Base-by-base conservation (phyloP, 2,113 vertebrate genomes). In the Pelmatolapia mariae region DNA sequence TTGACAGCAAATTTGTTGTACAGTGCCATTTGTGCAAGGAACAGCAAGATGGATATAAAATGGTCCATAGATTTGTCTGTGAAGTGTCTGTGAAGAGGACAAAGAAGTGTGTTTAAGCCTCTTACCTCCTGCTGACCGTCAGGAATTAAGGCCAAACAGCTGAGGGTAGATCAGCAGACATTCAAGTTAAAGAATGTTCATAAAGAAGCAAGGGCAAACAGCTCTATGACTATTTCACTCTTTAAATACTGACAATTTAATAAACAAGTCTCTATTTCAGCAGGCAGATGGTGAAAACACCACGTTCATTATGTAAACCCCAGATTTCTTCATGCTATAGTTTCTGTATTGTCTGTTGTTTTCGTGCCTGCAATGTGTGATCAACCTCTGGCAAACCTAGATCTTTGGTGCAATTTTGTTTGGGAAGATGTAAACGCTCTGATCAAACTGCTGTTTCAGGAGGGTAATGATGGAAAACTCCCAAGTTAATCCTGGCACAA, bases 131-230 rank as follows among this genome's bases (percentile, higher is more conserved):
- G 86, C 89, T 85, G 87, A 84, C 87, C 22, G n/a, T 61, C 31
- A 81, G 79, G 87, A 89, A 92, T 90, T 92, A 91, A 89, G 90
- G 87, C 68, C 94, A 95, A 91, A 94, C 89, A 92, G 82, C 83
- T 87, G 80, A 87, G 85, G 59, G 81, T 63, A 90, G 92, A 92
- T 93, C 88, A 93, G 84, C 10, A 5, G 78, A 56, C 59, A 13
- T 18, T 82, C 54, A 16, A 86, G 83, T 84, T 81, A 22, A 89
- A 63, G 53, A 90, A 86, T 73, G 22, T 22, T 81, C 52, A 68
- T 57, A 52, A 71, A 57, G 13, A 47, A 79, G 22, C 2, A 12
- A 73, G 56, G 16, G 6, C 13, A 45, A 73, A 29, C 38, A 45
- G 9, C 26, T 36, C 80, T 52, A 9, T 4, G 53, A 50, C 24